Percentiles rank a stretch among this genome's conserved stretches.
These are phyloP conservation scores for Ctenicera cuprea DNA, from an alignment of 2,888 invertebrate genomes.

Conservation along the genomic window DNA sequence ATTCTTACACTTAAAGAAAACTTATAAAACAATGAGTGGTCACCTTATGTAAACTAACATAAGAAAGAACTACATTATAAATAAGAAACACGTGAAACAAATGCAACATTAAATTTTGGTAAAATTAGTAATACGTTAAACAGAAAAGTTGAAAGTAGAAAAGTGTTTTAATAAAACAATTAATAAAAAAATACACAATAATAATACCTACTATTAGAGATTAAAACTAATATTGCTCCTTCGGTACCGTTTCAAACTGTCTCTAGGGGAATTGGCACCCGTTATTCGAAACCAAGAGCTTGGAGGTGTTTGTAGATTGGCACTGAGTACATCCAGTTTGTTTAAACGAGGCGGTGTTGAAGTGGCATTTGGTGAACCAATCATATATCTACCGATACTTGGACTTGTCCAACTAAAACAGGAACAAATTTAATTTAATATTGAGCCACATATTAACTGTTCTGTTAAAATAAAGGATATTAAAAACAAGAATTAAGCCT, in stretches of 20 bases:
- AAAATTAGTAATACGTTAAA: not conserved
- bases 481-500: too few relatives aligned
- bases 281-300: slow-evolving; percentile 76
- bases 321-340: slow-evolving; percentile 2
- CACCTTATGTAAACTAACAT: too few relatives aligned
- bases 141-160: not conserved
- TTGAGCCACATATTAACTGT: too few relatives aligned
- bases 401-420: slow-evolving; percentile 61
- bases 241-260: slow-evolving; percentile 55
- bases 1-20: too few relatives aligned
- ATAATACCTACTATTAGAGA: slow-evolving; percentile 35
- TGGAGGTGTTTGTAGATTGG: slow-evolving; percentile 61
- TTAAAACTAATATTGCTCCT: slow-evolving; percentile 56
- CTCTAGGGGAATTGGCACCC: slow-evolving; percentile 76
- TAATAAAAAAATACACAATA: slow-evolving; percentile 17
- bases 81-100: too few relatives aligned
- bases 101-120: too few relatives aligned
- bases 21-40: too few relatives aligned
- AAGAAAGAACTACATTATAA: too few relatives aligned
- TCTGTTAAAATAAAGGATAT: too few relatives aligned
- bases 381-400: slow-evolving; percentile 57
- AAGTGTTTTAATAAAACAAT: slow-evolving; percentile 23
- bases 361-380: slow-evolving; percentile 55
- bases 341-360: slow-evolving; percentile 57
- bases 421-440: too few relatives aligned